Evolutionary conservation across 1,140 invertebrate genomes (phyloP).

Genomic region (Bombus confusus): DNA sequence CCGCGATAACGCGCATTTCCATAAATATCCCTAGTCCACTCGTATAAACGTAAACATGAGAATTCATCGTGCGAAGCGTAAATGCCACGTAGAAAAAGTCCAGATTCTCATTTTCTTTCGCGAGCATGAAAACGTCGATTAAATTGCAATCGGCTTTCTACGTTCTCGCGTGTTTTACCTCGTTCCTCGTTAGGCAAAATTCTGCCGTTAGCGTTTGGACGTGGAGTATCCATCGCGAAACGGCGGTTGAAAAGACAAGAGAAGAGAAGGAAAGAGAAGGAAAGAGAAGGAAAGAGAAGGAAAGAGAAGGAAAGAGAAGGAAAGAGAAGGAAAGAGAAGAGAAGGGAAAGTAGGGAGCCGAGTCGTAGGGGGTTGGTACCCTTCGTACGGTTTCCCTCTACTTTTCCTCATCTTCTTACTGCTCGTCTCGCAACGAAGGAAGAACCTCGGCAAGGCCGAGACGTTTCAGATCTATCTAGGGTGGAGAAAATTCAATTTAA

Average conservation of each 20-base stretch:
- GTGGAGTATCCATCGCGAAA: slow-evolving; percentile 7
- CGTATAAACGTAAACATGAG: neutral
- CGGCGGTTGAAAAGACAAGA: slow-evolving; percentile 20
- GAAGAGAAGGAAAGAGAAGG: no score
- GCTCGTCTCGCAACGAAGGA: slow-evolving; percentile 52
- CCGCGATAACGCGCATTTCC: no score
- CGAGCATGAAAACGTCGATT: neutral
- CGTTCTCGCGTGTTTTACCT: neutral
- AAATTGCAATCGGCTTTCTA: neutral
- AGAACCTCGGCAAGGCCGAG: slow-evolving; percentile 73
- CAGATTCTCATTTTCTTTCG: neutral
- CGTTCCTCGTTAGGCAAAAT: neutral
- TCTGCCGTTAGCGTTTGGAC: neutral
- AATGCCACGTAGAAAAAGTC: no score
- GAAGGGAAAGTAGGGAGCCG: slow-evolving; percentile 47
- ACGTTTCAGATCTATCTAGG: slow-evolving; percentile 82
- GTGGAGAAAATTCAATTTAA: slow-evolving; percentile 83
- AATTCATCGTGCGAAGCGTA: neutral
- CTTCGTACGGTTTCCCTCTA: slow-evolving; percentile 3
- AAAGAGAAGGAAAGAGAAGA: neutral
- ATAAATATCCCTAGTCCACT: no score
- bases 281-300: rapidly evolving
- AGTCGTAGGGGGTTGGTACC: slow-evolving; percentile 19
- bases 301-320: slow-evolving; percentile 46
- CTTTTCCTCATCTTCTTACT: slow-evolving; percentile 41